Percentiles rank a stretch among this genome's conserved stretches.
phyloP scores from a whole-genome alignment of 2,888 invertebrate genomes.

The Xanthorhoe designata region DNA sequence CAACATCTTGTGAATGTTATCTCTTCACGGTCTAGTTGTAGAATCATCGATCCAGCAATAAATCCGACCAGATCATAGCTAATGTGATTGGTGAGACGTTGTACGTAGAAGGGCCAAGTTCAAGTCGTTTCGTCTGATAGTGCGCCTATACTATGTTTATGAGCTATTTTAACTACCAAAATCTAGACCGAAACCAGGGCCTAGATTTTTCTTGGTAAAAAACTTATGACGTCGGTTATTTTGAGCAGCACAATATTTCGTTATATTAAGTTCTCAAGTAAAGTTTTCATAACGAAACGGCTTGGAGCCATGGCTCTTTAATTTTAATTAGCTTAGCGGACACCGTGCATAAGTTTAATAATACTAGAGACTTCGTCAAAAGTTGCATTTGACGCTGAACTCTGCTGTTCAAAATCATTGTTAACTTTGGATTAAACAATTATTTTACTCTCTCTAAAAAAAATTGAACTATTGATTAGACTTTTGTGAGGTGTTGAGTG shows the following conservation, averaged over 20 bases:
- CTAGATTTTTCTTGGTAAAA: constrained; percentile 5
- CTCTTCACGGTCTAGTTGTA: constrained; percentile 1
- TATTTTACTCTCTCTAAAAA: neutral
- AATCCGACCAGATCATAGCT: neutral
- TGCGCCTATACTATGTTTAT: constrained; percentile 10
- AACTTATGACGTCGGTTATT: neutral
- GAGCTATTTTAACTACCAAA: constrained; percentile 5
- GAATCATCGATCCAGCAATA: constrained; percentile 9
- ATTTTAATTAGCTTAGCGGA: constrained; percentile 17
- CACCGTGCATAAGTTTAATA: constrained; percentile 9
- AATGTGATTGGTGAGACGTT: constrained; percentile 21
- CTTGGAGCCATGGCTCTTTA: constrained; percentile 20
- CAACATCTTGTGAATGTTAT: neutral
- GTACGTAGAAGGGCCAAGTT: constrained; percentile 15
- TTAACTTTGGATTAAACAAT: neutral
- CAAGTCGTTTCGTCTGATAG: constrained; percentile 25
- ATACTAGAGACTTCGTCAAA: neutral
- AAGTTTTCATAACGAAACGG: constrained; percentile 22
- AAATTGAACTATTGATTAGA: constrained; percentile 10
- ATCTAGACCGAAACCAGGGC: constrained; percentile 27
- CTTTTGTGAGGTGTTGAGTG: constrained; percentile 18
- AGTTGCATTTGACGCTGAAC: neutral
- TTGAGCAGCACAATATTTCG: constrained; percentile 20
- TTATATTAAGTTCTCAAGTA: constrained; percentile 21
- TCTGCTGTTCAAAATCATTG: neutral